Conservation (phyloP, 2,888 invertebrate genomes). For the Amiota minor region DNA sequence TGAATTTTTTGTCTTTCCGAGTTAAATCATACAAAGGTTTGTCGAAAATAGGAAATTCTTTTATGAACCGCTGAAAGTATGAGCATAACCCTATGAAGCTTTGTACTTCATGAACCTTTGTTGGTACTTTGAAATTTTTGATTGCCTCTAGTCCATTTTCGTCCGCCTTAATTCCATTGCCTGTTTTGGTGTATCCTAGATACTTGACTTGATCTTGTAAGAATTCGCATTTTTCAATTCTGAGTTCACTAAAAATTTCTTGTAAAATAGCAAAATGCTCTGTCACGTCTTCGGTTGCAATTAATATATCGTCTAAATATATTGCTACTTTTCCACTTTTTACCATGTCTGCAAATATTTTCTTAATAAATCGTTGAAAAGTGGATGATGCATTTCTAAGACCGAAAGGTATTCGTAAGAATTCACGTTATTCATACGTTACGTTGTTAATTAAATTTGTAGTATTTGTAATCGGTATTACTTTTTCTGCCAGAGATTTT, state of each 20-base stretch:
- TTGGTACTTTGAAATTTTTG: neutral
- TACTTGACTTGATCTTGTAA: neutral
- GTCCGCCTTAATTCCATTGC: neutral
- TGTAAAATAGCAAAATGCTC: neutral
- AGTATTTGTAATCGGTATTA: neutral
- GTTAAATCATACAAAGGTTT: conserved; percentile 38
- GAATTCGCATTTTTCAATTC: conserved; percentile 7
- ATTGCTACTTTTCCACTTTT: conserved; percentile 2
- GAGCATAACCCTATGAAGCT: conserved; percentile 20
- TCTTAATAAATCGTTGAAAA: conserved; percentile 6
- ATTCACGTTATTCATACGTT: neutral
- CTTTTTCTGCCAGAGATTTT: neutral
- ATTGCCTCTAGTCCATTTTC: neutral
- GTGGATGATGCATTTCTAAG: neutral
- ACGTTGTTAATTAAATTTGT: neutral
- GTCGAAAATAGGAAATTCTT: conserved; percentile 37
- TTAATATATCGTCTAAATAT: conserved; percentile 1
- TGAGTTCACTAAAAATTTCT: neutral
- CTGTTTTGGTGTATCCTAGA: neutral
- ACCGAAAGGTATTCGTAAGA: neutral
- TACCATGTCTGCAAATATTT: conserved; percentile 7
- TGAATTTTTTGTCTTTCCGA: conserved; percentile 38
- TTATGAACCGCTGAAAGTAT: conserved; percentile 42
- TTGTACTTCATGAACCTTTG: conserved; percentile 15
- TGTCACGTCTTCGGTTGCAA: too few relatives aligned